phyloP scores from a whole-genome alignment of 2,888 invertebrate genomes.

The Crematogaster levior region DNA sequence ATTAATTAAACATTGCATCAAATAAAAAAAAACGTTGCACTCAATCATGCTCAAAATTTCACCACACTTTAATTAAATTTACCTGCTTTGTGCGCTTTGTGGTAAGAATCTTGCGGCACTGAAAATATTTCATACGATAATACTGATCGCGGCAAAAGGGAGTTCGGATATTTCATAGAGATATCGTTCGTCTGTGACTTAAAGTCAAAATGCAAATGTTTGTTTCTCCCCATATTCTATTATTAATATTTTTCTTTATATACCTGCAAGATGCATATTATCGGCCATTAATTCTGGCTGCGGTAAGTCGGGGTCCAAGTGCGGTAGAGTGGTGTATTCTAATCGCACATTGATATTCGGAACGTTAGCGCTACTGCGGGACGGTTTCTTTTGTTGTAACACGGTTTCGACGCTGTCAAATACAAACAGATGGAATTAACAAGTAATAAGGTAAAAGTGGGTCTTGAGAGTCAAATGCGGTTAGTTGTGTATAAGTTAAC shows the following conservation, averaged over 20 bases:
- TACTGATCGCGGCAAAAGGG: slow-evolving; percentile 26
- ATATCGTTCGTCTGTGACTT: neutral
- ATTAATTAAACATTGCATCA: neutral
- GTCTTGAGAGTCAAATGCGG: neutral
- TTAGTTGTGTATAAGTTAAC: neutral
- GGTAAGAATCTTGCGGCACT: slow-evolving; percentile 75
- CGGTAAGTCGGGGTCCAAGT: slow-evolving; percentile 83
- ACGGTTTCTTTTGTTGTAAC: slow-evolving; percentile 84
- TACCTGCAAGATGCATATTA: slow-evolving; percentile 78
- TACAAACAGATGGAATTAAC: neutral
- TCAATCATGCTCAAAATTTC: slow-evolving; percentile 56
- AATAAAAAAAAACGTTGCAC: slow-evolving; percentile 21
- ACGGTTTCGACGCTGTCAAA: slow-evolving; percentile 84
- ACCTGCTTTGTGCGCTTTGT: slow-evolving; percentile 76
- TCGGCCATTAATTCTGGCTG: slow-evolving; percentile 78
- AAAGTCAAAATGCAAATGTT: neutral
- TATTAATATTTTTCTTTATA: slow-evolving; percentile 4
- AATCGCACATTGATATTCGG: slow-evolving; percentile 84
- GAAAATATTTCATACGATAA: slow-evolving; percentile 75
- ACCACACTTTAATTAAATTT: slow-evolving; percentile 64
- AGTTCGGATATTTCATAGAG: slow-evolving; percentile 18
- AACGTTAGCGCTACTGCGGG: slow-evolving; percentile 79
- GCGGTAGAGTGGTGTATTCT: slow-evolving; percentile 85
- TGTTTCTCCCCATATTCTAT: neutral
- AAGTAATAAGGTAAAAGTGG: neutral